A percentile compares a stretch with the other conserved stretches of the same genome.
Evolutionary conservation across 2,888 invertebrate species (phyloP).

Genomic region (Charanyca ferruginea): DNA sequence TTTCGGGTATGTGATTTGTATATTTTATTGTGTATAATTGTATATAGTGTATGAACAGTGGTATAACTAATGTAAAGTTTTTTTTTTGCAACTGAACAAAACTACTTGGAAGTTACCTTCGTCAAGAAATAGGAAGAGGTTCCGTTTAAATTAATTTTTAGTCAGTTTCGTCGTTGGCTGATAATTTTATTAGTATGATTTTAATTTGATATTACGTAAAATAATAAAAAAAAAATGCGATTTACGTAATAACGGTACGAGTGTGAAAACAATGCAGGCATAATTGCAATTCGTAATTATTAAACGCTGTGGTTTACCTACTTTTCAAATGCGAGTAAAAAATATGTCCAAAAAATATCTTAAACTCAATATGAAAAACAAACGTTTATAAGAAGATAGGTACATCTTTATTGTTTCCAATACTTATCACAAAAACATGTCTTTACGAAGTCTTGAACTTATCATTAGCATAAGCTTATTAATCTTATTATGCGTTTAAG

Average conservation of each 20-base stretch:
- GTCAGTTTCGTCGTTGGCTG: background rate
- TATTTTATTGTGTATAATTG: slow-evolving; percentile 33
- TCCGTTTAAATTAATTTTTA: background rate
- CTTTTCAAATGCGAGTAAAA: too few relatives aligned
- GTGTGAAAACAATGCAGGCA: too few relatives aligned
- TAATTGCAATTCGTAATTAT: too few relatives aligned
- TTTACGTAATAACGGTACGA: background rate
- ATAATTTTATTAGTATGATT: background rate
- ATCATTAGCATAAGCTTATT: background rate
- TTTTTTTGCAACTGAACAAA: slow-evolving; percentile 1
- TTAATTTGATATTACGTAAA: background rate
- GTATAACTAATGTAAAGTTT: background rate
- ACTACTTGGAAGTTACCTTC: background rate
- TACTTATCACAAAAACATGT: slow-evolving; percentile 4
- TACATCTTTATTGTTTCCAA: background rate
- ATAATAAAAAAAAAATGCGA: too few relatives aligned
- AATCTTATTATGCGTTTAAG: background rate
- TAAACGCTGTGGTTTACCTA: too few relatives aligned
- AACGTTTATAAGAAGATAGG: too few relatives aligned
- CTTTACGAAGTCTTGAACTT: background rate
- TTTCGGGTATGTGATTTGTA: slow-evolving; percentile 59
- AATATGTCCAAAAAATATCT: too few relatives aligned
- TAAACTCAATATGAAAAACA: background rate
- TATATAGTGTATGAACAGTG: slow-evolving; percentile 45
- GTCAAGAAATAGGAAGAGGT: background rate